Percentiles rank a stretch among this genome's conserved stretches.
Conservation (phyloP, 2,797 vertebrate genomes). For the Eleutherodactylus coqui region DNA sequence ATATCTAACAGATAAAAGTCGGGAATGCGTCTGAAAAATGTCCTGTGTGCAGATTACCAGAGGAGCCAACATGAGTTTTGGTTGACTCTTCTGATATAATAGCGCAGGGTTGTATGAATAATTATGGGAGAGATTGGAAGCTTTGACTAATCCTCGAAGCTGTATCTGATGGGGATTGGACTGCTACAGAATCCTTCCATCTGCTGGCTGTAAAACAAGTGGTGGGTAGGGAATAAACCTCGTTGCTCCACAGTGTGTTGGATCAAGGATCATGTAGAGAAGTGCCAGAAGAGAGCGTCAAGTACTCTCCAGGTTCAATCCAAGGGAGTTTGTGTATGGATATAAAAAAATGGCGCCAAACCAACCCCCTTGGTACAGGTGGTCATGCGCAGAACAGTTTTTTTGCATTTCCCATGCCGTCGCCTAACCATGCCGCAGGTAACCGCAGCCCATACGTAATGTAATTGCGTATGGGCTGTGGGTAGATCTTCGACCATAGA, state of each 20-base stretch:
- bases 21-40: neutral
- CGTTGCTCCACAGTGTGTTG: neutral
- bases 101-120: neutral
- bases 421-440: too few relatives aligned
- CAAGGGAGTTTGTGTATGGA: too few relatives aligned
- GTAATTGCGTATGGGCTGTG: too few relatives aligned
- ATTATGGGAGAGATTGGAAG: constrained; percentile 6
- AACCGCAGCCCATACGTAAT: too few relatives aligned
- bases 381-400: too few relatives aligned
- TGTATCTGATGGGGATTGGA: neutral
- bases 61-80: neutral
- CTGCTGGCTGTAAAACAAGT: constrained; percentile 19
- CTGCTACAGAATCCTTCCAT: constrained; percentile 19
- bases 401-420: too few relatives aligned
- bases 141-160: neutral
- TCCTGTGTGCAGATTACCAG: neutral
- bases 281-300: neutral
- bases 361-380: too few relatives aligned
- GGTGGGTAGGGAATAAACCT: neutral
- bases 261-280: neutral
- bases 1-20: neutral
- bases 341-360: too few relatives aligned
- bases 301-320: neutral
- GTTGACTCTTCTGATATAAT: neutral
- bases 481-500: too few relatives aligned